Conservation (phyloP, 1,140 invertebrate genomes). For the Aradophagus sp. region DNA sequence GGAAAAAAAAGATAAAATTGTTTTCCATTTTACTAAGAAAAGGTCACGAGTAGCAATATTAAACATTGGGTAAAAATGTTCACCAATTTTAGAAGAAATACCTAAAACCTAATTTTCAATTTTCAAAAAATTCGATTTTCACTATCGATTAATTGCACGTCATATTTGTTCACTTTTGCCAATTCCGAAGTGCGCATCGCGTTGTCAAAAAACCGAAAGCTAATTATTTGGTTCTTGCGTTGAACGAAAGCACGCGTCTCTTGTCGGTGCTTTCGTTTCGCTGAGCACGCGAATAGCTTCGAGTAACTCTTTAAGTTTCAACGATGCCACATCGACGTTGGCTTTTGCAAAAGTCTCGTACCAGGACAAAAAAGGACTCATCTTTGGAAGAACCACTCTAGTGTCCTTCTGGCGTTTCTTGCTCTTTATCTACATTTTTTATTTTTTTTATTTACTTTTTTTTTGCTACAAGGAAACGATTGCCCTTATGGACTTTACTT, state of each 20-base stretch:
- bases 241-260: constrained; percentile 45
- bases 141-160: too few relatives aligned
- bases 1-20: too few relatives aligned
- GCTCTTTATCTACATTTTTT: constrained; percentile 53
- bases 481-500: constrained; percentile 45
- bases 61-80: too few relatives aligned
- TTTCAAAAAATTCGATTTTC: too few relatives aligned
- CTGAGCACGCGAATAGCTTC: constrained; percentile 53
- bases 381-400: constrained; percentile 58
- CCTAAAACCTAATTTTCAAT: too few relatives aligned
- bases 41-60: too few relatives aligned
- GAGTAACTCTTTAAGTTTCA: constrained; percentile 60
- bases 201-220: constrained; percentile 51
- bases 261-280: constrained; percentile 49
- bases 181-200: constrained; percentile 13
- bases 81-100: too few relatives aligned
- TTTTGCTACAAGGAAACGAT: constrained; percentile 56
- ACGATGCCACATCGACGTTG: constrained; percentile 47
- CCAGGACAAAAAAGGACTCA: constrained; percentile 53
- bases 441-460: too few relatives aligned
- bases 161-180: too few relatives aligned
- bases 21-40: too few relatives aligned
- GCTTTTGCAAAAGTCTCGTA: constrained; percentile 48
- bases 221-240: constrained; percentile 55
- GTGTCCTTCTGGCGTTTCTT: constrained; percentile 58